phyloP scores from a whole-genome alignment of 2,888 invertebrate genomes.

The Clitarchus hookeri region DNA sequence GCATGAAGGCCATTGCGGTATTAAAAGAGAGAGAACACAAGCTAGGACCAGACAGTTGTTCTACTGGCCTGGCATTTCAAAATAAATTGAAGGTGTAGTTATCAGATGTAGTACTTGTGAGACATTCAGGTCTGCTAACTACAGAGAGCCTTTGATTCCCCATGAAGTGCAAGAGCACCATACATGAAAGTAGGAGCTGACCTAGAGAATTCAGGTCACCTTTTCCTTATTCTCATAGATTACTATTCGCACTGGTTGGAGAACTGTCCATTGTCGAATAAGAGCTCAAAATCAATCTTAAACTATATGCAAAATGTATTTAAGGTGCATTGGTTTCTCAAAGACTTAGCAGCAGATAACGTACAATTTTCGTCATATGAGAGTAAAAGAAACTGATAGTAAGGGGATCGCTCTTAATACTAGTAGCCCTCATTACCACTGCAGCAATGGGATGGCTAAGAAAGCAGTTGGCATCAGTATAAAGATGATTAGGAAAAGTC shows the following conservation, averaged over 20 bases:
- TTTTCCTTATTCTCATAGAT: background rate
- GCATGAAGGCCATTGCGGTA: background rate
- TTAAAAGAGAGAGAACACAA: no score
- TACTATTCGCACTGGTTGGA: background rate
- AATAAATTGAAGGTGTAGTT: background rate
- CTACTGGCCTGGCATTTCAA: background rate
- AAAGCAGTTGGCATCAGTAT: background rate
- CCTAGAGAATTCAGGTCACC: background rate
- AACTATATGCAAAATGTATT: background rate
- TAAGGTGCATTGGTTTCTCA: background rate
- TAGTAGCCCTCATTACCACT: background rate
- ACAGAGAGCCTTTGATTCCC: background rate
- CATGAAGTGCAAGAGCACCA: background rate
- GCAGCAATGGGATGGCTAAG: background rate
- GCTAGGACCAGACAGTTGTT: background rate
- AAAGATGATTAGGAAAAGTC: background rate
- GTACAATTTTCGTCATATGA: background rate
- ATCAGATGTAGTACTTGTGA: background rate
- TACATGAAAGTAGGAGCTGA: constrained; percentile 1
- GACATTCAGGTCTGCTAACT: background rate
- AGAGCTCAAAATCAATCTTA: background rate
- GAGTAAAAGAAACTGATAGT: background rate
- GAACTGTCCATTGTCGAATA: background rate
- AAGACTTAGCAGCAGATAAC: background rate
- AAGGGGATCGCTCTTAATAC: background rate